Evolutionary conservation across 2,888 invertebrate genomes (phyloP), one percentile per base, ranked within the genome.

Genomic region (Mimachlamys varia): DNA sequence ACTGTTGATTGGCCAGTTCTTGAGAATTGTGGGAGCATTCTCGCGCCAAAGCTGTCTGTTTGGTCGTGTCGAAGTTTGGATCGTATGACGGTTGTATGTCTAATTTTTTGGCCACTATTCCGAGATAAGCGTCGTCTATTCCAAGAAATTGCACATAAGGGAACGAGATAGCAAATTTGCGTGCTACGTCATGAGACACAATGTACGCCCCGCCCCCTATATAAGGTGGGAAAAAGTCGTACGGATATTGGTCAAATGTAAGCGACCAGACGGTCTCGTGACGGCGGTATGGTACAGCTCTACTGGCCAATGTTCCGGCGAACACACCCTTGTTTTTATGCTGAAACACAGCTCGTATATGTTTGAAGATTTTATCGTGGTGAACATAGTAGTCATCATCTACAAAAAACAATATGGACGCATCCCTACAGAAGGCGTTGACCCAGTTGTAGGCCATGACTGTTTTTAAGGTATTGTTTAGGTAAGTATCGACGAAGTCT

Each of bases 381-480:
- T 89, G 49, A 2, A 89, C 89, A 53, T 53, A 53, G 55, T 53
- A 50, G 33, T 89, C 89, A 19, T 89, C 89, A 55, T 89, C 89
- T 33, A 89, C 89, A 27, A 89, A 53, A 37, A 89, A 53, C 49
- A 53, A 27, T 10, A 53, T 53, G n/a, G 37, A 53, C 7, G 89
- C 89, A 27, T 55, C 33, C 27, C 33, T 53, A 19, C 89, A 89
- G 55, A 55, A 89, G 3, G 7, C 27, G 55, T 90, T 87, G 2
- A 92, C 13, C 92, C 92, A 92, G 53, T 89, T 90, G 55, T 90
- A 90, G 0, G 88, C 90, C 90, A 91, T 90, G 19, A 92, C 90
- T 19, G 90, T 90, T 76, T 92, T 92, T 5, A 90, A 44, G 2
- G 90, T 90, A 44, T 90, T 88, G 38, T 92, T 90, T n/a, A 88